Percentiles rank a stretch among this genome's conserved stretches.
Conservation (phyloP, 2,888 invertebrate species). For the Chaitophorus viminalis region DNA sequence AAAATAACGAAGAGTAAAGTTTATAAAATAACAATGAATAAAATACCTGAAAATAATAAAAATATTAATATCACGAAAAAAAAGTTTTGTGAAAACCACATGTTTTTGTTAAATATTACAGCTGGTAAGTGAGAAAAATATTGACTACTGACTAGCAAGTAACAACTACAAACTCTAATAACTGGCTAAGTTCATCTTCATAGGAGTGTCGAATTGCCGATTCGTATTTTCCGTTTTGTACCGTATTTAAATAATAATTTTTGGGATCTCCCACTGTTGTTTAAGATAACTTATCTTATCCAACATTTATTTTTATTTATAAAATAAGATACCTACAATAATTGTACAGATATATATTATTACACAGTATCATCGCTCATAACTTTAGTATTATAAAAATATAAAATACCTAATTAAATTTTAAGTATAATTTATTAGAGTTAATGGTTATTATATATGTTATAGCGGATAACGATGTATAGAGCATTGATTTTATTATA, state of each 20-base stretch:
- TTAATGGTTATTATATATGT: too few species aligned
- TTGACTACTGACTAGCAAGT: not conserved
- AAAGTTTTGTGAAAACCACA: slow-evolving; percentile 21
- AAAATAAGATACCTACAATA: not conserved
- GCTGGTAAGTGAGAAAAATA: not conserved
- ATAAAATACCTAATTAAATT: too few species aligned
- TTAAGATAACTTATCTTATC: not conserved
- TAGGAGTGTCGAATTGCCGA: not conserved
- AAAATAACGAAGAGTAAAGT: not conserved
- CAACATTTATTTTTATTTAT: not conserved
- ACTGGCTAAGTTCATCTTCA: not conserved
- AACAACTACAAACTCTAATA: not conserved
- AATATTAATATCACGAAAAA: slow-evolving; percentile 2
- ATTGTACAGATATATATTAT: too few species aligned
- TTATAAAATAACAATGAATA: slow-evolving; percentile 1
- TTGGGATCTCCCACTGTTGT: not conserved
- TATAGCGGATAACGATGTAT: too few species aligned
- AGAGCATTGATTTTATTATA: too few species aligned
- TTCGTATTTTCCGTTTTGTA: not conserved
- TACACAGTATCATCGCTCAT: too few species aligned
- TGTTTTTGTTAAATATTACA: not conserved
- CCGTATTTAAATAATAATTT: not conserved
- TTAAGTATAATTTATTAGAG: too few species aligned
- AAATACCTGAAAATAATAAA: slow-evolving; percentile 4
- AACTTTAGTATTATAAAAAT: too few species aligned